A percentile compares a stretch with the other conserved stretches of the same genome.
phyloP scores from a whole-genome alignment of 2,797 vertebrate species.

The Acipenser transmontanus region DNA sequence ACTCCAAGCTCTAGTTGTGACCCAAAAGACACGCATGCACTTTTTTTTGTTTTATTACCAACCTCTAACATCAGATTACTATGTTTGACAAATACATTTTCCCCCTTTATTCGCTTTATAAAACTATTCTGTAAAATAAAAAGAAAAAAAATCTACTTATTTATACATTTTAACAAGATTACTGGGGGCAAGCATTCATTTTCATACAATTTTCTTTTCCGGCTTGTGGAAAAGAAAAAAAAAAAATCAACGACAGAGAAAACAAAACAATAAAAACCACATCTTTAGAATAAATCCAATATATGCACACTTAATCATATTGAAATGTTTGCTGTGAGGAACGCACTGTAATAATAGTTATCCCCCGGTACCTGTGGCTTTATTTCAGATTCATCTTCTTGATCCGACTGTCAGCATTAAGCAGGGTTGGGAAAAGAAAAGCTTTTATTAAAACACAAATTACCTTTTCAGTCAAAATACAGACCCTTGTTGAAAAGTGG shows the following conservation, averaged over 20 bases:
- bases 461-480: no score
- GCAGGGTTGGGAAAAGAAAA: slow-evolving; percentile 51
- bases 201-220: no score
- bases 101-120: slow-evolving; percentile 89
- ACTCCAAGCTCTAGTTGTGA: no score
- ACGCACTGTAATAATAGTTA: slow-evolving; percentile 5
- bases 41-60: slow-evolving; percentile 58
- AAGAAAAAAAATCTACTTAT: slow-evolving; percentile 18
- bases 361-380: slow-evolving; percentile 80
- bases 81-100: slow-evolving; percentile 97
- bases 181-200: no score
- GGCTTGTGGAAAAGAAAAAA: no score
- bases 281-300: no score
- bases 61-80: slow-evolving; percentile 99
- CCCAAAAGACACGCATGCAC: slow-evolving; percentile 33
- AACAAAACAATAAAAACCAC: no score
- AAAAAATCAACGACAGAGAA: no score
- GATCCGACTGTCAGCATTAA: slow-evolving; percentile 82
- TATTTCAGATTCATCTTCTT: slow-evolving; percentile 85
- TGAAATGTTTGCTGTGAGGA: no score
- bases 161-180: not conserved
- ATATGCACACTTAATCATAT: no score
- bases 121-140: slow-evolving; percentile 83
- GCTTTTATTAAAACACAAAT: slow-evolving; percentile 24
- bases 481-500: no score